Evolutionary conservation across 2,797 vertebrate species (phyloP), one percentile per base, ranked within the genome.

Genomic region (Diplodus puntazzo): DNA sequence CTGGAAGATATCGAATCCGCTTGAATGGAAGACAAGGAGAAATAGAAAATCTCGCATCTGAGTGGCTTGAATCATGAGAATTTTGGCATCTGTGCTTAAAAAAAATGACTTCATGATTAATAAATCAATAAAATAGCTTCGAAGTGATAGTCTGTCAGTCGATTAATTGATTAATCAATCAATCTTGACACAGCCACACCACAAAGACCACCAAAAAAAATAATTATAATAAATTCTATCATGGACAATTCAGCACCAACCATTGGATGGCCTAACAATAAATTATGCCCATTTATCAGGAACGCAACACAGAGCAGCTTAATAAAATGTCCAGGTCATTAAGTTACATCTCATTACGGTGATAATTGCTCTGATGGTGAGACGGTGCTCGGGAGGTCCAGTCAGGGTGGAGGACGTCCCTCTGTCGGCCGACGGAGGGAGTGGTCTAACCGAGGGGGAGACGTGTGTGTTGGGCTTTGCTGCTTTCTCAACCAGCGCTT

Each of bases 391-490:
- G 1, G 68, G 73, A 53, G 84, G 65, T 68, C 74, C 78, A 69
- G 68, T 39, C 58, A 12, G 66, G 10, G 76, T 48, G 74, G 77
- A 84, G 88, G 70, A 84, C 81, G 81, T 87, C 90, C 89, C 91
- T 88, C 88, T 92, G 86, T 83, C 81, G 85, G 86, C 57, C 53
- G 77, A 13, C 43, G 75, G 39, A 81, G 91, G 89, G 86, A 89
- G 91, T 90, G 90, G 91, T 83, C 84, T 87, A 70, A 81, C 65
- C 70, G 71, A 53, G 75, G 13, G 34, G 11, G 34, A 23, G 68
- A 34, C 42, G 78, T 66, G 63, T 25, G 54, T 34, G 73, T 64
- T 52, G 39, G 81, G 81, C 78, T 80, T 3, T 27, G 86, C 86
- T 86, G 85, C 84, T 83, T 53, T 34, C 73, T 73, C 75, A 86